Base-by-base conservation (phyloP, 2,888 invertebrate species). In the Marasmarcha lunaedactyla region DNA sequence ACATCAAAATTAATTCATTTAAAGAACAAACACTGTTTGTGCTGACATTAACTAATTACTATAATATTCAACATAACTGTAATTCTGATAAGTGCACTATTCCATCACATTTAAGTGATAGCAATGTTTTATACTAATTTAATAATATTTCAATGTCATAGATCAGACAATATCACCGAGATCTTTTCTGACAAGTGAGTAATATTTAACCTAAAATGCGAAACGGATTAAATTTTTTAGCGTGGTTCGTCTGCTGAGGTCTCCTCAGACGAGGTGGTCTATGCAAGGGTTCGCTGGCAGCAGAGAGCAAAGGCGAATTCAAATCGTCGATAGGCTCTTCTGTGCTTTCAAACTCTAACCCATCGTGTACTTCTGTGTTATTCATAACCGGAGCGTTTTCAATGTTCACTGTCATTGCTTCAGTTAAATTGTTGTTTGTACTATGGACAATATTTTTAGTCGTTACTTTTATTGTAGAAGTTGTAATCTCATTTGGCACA, bases 201-300 rank as follows among this genome's bases (percentile, higher is more conserved):
- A 52, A 41, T 37, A 38, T 46, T 53, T 78, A 83, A 59, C 83
- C 83, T 71, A 83, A 62, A 51, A 83, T 79, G 49, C 81, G 79
- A 52, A 83, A 78, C 42, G 81, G 83, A 46, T 79, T 83, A 44
- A 81, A 83, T 62, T 79, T 79, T 52, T 68, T 79, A 38, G 60
- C 53, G 63, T 74, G 25, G 60, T 66, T 42, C 61, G 62, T 42
- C 9, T 52, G 48, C 43, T 71, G 71, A 13, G 76, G 77, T 55
- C 78, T 71, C 43, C 79, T 64, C 25, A 73, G 71, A 37, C 83
- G 57, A 37, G 59, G 69, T 9, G 83, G 83, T 51, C 71, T 61
- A 33, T 70, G 79, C 12, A 74, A 42, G 2, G 83, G 78, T 47
- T 81, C 81, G 47, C 65, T 76, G 4, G 72, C 78, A 41, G 64